These are phyloP conservation scores for Saturnia pavonia DNA, from an alignment of 2,888 invertebrate species.

Conservation along the genomic window DNA sequence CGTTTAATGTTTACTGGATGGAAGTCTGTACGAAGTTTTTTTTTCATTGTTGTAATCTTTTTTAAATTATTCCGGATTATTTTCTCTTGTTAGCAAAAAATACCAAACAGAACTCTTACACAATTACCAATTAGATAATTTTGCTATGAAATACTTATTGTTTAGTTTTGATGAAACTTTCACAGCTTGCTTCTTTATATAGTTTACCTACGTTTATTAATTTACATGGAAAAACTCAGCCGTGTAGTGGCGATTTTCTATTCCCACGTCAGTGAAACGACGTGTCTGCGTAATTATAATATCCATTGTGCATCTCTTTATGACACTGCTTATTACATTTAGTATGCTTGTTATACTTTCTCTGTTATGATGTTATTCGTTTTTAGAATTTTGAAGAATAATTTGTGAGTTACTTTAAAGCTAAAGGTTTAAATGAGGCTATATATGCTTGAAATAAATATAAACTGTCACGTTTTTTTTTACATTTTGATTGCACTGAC, in stretches of 20 bases:
- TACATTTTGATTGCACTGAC: not conserved
- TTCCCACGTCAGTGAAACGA: constrained; percentile 12
- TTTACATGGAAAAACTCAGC: not conserved
- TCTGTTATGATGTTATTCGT: not conserved
- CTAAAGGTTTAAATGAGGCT: not conserved
- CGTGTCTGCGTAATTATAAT: not conserved
- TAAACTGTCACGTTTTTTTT: not conserved
- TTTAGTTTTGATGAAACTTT: constrained; percentile 4
- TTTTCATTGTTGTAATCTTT: not conserved
- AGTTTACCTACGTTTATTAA: not conserved
- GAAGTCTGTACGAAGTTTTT: not conserved
- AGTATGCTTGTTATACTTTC: not conserved
- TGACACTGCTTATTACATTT: not conserved
- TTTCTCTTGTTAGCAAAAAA: not conserved
- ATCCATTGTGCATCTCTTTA: constrained; percentile 11
- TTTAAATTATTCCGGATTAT: not conserved
- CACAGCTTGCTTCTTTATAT: not conserved
- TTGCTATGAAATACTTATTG: not conserved
- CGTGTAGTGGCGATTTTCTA: constrained; percentile 7
- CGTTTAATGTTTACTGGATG: constrained; percentile 23
- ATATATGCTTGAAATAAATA: not conserved
- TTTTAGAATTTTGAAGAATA: not conserved
- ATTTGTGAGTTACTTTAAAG: not conserved
- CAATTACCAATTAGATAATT: not conserved
- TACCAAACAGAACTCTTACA: not conserved